Base-by-base conservation (phyloP, 2,888 invertebrate species). In the Eristalinus aeneus region DNA sequence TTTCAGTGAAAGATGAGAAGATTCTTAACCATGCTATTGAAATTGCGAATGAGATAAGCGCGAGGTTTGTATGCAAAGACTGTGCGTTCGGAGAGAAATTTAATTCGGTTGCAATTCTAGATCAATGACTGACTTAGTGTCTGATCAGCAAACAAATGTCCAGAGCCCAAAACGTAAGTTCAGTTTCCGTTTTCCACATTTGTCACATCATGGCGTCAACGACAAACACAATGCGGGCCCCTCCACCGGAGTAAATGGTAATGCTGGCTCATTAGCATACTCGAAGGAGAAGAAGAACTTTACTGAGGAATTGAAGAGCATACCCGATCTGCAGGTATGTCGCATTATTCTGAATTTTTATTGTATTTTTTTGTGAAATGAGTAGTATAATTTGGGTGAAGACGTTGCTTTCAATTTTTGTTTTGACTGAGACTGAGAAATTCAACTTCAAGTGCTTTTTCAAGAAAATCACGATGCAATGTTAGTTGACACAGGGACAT, bases 21-120 rank as follows among this genome's bases (percentile, higher is more conserved):
- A 97, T 97, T 9, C 94, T 99, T 82, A 97, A 98, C 89, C 97
- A 97, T 22, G 98, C 98, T 0, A 98, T 98, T 85, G 97, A 97
- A 71, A 94, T 98, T 93, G 98, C 98, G 22, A 97, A 97, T 92
- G 98, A 98, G 93, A 94, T 98, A 82, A 97, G 97, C 60, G 95
- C 95, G 64, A 94, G 95, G 93, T 96, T 92, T 89, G 93, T 22
- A 31, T 72, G 20, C 1, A 22, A 54, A 12, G 36, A 8, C 27
- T 31, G 0, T 69, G 31, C 10, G 54, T 6, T 71, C 9, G 1
- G 0, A 12, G 8, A 20, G 9, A 23, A 32, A 36, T 46, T 34
- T 22, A 64, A 61, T 72, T n/a, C 31, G 53, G 82, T 86, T 87
- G 92, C 92, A 68, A 56, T 71, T 83, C 11, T 58, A 93, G 93